Conservation (phyloP, 1,140 invertebrate genomes). For the Vanessa atalanta region DNA sequence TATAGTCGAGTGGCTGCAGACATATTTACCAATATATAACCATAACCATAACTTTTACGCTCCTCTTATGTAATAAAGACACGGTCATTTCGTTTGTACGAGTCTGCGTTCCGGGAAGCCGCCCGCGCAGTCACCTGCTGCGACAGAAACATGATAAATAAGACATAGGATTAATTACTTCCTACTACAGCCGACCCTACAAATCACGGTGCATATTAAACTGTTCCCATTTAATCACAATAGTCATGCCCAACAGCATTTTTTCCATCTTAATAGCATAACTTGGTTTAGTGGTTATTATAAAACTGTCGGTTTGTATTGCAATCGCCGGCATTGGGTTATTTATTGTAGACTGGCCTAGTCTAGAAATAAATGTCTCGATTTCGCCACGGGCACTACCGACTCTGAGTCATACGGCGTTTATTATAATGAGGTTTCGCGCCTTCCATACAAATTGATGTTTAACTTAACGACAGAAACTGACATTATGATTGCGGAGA, state of each 20-base stretch:
- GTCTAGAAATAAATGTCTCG: conserved; percentile 65
- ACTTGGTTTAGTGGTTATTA: conserved; percentile 47
- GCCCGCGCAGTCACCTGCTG: conserved; percentile 67
- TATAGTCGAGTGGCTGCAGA: not conserved
- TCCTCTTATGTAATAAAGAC: conserved; percentile 31
- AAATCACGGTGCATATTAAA: conserved; percentile 64
- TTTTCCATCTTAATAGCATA: conserved; percentile 44
- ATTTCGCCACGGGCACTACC: conserved; percentile 58
- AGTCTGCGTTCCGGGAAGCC: conserved; percentile 61
- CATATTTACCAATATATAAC: conserved; percentile 1
- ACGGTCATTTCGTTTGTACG: conserved; percentile 18
- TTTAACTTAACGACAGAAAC: conserved; percentile 40
- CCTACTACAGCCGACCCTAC: conserved; percentile 60
- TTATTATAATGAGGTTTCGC: conserved; percentile 54
- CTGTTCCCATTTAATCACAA: conserved; percentile 60
- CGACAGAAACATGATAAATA: conserved; percentile 68
- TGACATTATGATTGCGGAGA: conserved; percentile 37
- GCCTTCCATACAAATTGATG: conserved; percentile 44
- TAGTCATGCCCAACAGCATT: conserved; percentile 53
- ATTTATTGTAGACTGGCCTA: conserved; percentile 64
- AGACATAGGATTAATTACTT: conserved; percentile 74
- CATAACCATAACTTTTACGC: conserved; percentile 12
- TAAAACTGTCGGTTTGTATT: conserved; percentile 62
- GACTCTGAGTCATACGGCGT: conserved; percentile 53
- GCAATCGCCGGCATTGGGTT: conserved; percentile 50